A percentile compares a stretch with the other conserved stretches of the same genome.
Evolutionary conservation across 2,797 vertebrate genomes (phyloP).

Genomic region (Spizella passerina): DNA sequence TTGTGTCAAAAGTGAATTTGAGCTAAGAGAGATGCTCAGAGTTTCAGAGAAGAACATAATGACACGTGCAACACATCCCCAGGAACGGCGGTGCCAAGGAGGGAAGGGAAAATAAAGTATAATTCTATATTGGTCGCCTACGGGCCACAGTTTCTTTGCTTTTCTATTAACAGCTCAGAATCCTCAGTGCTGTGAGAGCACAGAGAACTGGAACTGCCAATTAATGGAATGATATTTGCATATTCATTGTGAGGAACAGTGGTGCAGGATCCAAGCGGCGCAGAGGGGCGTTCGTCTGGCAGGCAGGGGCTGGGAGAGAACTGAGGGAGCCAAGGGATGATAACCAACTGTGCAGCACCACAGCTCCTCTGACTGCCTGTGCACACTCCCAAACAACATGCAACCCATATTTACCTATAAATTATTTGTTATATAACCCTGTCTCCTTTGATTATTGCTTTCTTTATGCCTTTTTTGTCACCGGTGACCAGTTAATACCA

Average conservation of each 20-base stretch:
- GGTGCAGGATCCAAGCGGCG: background rate
- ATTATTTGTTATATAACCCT: background rate
- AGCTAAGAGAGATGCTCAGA: background rate
- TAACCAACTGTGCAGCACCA: background rate
- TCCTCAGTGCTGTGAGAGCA: background rate
- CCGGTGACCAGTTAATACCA: background rate
- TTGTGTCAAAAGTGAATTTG: background rate
- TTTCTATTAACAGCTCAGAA: background rate
- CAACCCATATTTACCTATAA: background rate
- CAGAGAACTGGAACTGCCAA: background rate
- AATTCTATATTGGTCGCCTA: background rate
- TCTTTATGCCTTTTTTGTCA: background rate
- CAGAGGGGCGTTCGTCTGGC: background rate
- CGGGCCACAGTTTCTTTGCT: background rate
- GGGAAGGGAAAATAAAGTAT: background rate
- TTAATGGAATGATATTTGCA: background rate
- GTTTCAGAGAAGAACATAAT: background rate
- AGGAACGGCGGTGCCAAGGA: background rate
- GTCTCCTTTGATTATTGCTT: background rate
- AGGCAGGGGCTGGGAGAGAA: background rate
- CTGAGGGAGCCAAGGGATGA: background rate
- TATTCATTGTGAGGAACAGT: background rate
- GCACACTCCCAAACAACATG: background rate
- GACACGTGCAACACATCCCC: fast-evolving
- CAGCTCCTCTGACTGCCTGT: background rate